Evolutionary conservation across 1,140 invertebrate species (phyloP), one percentile per base, ranked within the genome.

Genomic region (Manduca sexta): DNA sequence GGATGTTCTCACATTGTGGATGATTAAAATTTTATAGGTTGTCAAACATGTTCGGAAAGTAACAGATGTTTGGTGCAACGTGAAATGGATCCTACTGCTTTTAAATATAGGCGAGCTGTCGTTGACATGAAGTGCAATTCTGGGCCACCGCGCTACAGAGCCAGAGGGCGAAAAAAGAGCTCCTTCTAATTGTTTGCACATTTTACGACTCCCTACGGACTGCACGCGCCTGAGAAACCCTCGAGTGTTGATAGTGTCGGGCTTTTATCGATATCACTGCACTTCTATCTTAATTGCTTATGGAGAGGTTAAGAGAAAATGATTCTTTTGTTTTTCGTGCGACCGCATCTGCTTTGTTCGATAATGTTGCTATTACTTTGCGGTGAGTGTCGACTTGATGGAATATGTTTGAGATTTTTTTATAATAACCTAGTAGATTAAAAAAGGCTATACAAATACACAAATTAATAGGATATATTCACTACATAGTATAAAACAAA

Each of bases 121-220:
- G 67, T 64, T 66, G 70, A 64, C 74, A 69, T 69, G 55, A 63
- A 80, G 76, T 71, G 69, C 70, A 55, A 74, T 83, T 76, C 73
- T 78, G 58, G 49, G 62, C 39, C 50, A 59, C 69, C 60, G 61
- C 57, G 15, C 8, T 44, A 59, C 51, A 55, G 34, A 53, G 50
- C n/a, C n/a, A n/a, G n/a, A n/a, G 56, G 56, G 64, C 61, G 50
- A 66, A 78, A 80, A 83, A 78, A 76, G 64, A 64, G 56, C 66
- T 69, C 64, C 52, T 69, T 68, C 71, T 80, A 83, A 83, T 83
- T 83, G 79, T 81, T 83, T 79, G 79, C 74, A 79, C 79, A 77
- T 80, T 83, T 80, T 52, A 58, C 64, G 21, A 49, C 56, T 49
- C 55, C 63, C 44, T 49, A n/a, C 37, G 51, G 45, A 30, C 39